phyloP scores from a whole-genome alignment of 2,797 vertebrate species.

The Anguilla anguilla region DNA sequence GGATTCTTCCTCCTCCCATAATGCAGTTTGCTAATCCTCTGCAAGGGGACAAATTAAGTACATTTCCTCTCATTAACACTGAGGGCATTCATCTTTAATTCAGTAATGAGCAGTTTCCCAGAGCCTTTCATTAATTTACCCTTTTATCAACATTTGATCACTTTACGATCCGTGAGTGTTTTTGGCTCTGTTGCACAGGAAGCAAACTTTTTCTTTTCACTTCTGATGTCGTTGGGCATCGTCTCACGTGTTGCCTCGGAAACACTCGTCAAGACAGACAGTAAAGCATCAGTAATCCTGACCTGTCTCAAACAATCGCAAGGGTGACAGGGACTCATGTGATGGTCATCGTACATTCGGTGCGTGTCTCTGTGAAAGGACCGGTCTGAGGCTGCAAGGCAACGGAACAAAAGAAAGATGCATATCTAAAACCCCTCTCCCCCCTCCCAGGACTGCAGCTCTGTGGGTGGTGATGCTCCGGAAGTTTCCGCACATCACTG shows the following conservation, averaged over 20 bases:
- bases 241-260: conserved; percentile 7
- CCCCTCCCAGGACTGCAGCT: neutral
- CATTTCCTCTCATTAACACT: neutral
- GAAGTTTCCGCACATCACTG: neutral
- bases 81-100: neutral
- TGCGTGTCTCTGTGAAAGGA: neutral
- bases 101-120: neutral
- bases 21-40: neutral
- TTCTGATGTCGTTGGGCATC: conserved; percentile 38
- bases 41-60: neutral
- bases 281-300: neutral
- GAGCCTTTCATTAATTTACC: neutral
- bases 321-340: neutral
- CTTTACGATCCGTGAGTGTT: conserved; percentile 2
- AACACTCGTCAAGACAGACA: conserved; percentile 7
- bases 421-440: neutral
- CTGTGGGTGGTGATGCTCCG: neutral
- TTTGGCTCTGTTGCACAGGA: neutral
- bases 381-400: conserved; percentile 10
- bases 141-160: neutral
- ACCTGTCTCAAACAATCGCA: neutral
- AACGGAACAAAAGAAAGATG: conserved; percentile 39
- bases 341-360: neutral
- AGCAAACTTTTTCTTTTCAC: conserved; percentile 14
- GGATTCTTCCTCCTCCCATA: neutral